Evolutionary conservation across 1,140 invertebrate species (phyloP).

Genomic region (Helicorthomorpha holstii): DNA sequence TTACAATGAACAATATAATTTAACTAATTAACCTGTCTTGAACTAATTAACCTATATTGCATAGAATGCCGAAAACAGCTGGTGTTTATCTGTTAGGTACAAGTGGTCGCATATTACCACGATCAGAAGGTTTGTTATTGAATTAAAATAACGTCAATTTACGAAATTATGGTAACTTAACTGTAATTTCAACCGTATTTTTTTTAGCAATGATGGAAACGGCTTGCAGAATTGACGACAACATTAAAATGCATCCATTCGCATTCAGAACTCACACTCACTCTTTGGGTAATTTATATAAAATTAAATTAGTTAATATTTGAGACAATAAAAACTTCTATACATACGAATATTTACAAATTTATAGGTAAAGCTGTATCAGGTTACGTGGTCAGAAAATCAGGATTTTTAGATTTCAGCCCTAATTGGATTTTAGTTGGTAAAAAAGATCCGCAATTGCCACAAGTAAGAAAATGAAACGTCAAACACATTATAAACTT

Average conservation of each 20-base stretch:
- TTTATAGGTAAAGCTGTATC: slow-evolving; percentile 58
- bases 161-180: slow-evolving; percentile 13
- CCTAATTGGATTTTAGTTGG: slow-evolving; percentile 69
- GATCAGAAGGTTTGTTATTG: slow-evolving; percentile 20
- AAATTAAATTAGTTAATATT: not conserved
- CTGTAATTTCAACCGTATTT: slow-evolving; percentile 1
- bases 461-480: slow-evolving; percentile 35
- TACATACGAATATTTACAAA: slow-evolving; percentile 3
- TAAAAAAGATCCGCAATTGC: slow-evolving; percentile 74
- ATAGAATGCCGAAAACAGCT: slow-evolving; percentile 53
- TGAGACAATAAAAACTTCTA: not conserved
- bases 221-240: slow-evolving; percentile 57
- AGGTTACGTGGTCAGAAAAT: slow-evolving; percentile 57
- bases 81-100: slow-evolving; percentile 76
- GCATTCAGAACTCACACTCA: slow-evolving; percentile 92
- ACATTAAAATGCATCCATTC: slow-evolving; percentile 79
- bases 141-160: slow-evolving; percentile 14
- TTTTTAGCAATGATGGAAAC: slow-evolving; percentile 66
- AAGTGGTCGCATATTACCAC: slow-evolving; percentile 51
- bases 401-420: slow-evolving; percentile 29
- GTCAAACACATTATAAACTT: not conserved
- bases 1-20: not conserved
- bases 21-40: not conserved
- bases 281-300: slow-evolving; percentile 39
- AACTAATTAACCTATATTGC: slow-evolving; percentile 13